These are phyloP conservation scores for Bradypodion pumilum DNA, from an alignment of 2,797 vertebrate genomes.

Conservation along the genomic window DNA sequence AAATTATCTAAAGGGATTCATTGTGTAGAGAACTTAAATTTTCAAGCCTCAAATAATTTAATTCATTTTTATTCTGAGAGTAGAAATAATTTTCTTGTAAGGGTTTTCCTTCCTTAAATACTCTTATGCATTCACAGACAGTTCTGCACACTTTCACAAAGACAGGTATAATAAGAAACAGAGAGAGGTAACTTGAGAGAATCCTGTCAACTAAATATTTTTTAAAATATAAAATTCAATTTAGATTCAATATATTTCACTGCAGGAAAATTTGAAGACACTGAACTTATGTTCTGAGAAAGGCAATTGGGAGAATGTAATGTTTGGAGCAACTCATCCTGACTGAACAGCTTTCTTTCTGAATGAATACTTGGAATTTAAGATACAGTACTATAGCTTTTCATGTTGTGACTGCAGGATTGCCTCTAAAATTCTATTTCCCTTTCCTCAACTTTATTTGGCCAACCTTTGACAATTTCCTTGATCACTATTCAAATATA, in stretches of 20 bases:
- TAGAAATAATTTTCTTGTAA: constrained; percentile 64
- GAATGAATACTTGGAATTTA: background rate
- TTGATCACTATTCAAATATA: no score
- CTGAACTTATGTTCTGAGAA: background rate
- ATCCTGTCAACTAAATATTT: constrained; percentile 52
- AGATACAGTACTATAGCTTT: background rate
- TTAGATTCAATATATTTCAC: constrained; percentile 37
- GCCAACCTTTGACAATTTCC: no score
- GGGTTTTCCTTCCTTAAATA: constrained; percentile 67
- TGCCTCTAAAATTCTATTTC: no score
- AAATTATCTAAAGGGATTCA: constrained; percentile 67
- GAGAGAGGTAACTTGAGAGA: constrained; percentile 55
- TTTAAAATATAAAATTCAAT: constrained; percentile 33
- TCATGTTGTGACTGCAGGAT: no score
- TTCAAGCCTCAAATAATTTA: constrained; percentile 66
- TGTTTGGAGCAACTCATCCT: background rate
- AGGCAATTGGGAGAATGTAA: background rate
- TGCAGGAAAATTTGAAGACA: background rate
- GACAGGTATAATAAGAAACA: constrained; percentile 55
- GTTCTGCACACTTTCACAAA: constrained; percentile 57
- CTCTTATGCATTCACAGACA: constrained; percentile 59
- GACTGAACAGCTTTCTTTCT: background rate
- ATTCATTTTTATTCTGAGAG: constrained; percentile 68
- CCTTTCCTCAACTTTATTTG: no score
- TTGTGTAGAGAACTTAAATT: constrained; percentile 68